Evolutionary conservation across 2,113 vertebrate species (phyloP).

Genomic region (Ursus arctos): DNA sequence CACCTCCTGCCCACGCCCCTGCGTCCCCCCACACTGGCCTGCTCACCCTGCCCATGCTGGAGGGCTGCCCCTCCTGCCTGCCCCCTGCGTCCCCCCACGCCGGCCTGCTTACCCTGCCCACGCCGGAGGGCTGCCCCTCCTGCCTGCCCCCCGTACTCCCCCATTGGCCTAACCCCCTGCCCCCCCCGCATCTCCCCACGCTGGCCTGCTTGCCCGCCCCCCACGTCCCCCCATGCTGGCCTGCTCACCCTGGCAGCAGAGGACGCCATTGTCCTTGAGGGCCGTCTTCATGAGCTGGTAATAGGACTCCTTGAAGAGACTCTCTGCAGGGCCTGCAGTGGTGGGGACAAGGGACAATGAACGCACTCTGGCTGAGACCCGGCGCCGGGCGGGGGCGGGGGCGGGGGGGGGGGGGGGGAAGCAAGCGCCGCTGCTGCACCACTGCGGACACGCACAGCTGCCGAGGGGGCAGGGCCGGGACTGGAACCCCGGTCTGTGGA

Average conservation of each 20-base stretch:
- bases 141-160: too few relatives aligned
- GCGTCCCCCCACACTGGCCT: too few relatives aligned
- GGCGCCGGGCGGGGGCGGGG: too few relatives aligned
- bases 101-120: too few relatives aligned
- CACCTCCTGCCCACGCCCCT: accelerated
- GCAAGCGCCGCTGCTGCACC: not conserved
- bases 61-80: not conserved
- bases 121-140: not conserved
- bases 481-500: not conserved
- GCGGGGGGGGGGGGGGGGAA: too few relatives aligned
- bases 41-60: accelerated
- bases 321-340: conserved; percentile 93
- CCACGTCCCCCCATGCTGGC: accelerated
- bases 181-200: too few relatives aligned
- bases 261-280: conserved; percentile 94
- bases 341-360: not conserved
- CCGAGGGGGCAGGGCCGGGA: not conserved
- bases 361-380: not conserved
- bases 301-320: conserved; percentile 98
- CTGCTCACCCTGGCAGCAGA: conserved; percentile 97
- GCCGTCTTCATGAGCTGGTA: conserved; percentile 99
- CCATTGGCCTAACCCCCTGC: not conserved
- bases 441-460: not conserved
- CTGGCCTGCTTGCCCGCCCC: too few relatives aligned
- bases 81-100: too few relatives aligned